These are phyloP conservation scores for Drosophila mimetica DNA, from an alignment of 2,888 invertebrate species.

Conservation along the genomic window DNA sequence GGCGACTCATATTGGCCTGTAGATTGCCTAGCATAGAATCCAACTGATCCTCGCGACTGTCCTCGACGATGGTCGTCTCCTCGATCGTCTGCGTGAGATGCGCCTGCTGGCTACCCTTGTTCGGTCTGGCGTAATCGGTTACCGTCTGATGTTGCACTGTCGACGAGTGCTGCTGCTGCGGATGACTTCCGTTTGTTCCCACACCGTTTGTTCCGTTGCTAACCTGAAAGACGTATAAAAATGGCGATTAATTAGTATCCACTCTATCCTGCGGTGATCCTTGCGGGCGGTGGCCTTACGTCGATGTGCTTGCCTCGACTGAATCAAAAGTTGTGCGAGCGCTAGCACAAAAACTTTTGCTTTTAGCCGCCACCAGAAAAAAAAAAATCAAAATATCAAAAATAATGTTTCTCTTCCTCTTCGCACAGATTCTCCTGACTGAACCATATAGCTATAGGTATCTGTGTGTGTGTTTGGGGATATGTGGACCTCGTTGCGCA, in stretches of 20 bases:
- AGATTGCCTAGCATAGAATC: constrained; percentile 87
- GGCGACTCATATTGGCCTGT: constrained; percentile 98
- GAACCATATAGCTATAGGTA: constrained; percentile 17
- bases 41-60: constrained; percentile 84
- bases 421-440: constrained; percentile 44
- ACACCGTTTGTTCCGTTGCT: constrained; percentile 84
- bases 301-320: constrained; percentile 82
- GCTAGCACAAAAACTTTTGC: constrained; percentile 76
- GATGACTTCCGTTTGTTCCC: constrained; percentile 25
- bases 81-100: constrained; percentile 84
- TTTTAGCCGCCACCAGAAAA: constrained; percentile 53
- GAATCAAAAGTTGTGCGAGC: constrained; percentile 84
- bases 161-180: constrained; percentile 50
- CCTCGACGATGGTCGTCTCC: constrained; percentile 82
- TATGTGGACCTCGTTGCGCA: constrained; percentile 69
- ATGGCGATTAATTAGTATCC: constrained; percentile 30
- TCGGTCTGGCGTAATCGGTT: constrained; percentile 89
- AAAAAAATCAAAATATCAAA: constrained; percentile 41
- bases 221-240: constrained; percentile 85
- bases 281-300: constrained; percentile 51
- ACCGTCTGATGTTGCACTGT: constrained; percentile 85
- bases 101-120: constrained; percentile 85
- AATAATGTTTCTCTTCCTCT: constrained; percentile 44
- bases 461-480: constrained; percentile 40
- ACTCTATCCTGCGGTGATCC: constrained; percentile 7